Conservation (phyloP, 2,797 vertebrate genomes). For the Halcyon chelicuti region DNA sequence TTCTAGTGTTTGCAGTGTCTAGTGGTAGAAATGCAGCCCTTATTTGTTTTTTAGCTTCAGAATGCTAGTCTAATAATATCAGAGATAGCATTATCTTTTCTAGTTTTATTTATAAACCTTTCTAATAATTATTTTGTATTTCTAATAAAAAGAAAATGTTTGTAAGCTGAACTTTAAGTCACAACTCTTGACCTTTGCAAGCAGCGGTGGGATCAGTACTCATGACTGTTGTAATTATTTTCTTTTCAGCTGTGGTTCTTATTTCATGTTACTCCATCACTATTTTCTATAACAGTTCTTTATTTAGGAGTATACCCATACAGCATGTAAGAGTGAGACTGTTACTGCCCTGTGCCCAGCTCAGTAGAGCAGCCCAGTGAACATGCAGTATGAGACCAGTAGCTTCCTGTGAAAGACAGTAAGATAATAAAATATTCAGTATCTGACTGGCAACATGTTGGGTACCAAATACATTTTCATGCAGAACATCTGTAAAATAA, state of each 20-base stretch:
- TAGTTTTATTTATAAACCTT: neutral
- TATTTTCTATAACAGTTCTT: neutral
- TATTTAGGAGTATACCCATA: neutral
- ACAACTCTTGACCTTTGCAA: neutral
- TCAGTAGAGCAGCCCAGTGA: neutral
- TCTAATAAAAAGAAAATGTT: neutral
- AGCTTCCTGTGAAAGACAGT: neutral
- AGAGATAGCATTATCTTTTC: neutral
- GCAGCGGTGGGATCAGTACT: rapidly evolving
- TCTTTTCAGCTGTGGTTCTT: neutral
- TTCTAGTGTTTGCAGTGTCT: neutral
- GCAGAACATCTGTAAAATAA: neutral
- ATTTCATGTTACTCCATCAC: neutral
- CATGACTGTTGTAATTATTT: neutral
- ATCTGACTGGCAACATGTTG: neutral
- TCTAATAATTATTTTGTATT: neutral
- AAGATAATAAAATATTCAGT: neutral
- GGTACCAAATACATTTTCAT: neutral
- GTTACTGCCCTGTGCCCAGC: neutral
- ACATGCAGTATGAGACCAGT: neutral
- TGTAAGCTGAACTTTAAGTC: neutral
- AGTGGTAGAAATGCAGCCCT: neutral
- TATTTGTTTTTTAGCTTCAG: neutral
- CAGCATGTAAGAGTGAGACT: neutral
- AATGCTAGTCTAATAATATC: neutral